These are phyloP conservation scores for Ecdyonurus torrentis DNA, from an alignment of 2,888 invertebrate genomes.

Conservation along the genomic window DNA sequence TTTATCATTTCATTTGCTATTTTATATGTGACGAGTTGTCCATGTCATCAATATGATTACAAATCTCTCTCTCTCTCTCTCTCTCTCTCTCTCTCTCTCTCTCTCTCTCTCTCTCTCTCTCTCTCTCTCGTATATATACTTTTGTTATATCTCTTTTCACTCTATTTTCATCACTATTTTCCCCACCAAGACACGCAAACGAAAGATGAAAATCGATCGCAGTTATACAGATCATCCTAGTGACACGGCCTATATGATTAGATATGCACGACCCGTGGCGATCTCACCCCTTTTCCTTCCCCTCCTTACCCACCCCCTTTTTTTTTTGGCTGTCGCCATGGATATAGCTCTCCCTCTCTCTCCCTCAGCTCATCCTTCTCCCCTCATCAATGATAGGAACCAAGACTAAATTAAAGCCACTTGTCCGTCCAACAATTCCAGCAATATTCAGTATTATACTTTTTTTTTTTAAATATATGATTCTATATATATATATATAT, in stretches of 20 bases:
- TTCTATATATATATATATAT: no score
- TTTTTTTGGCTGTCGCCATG: neutral
- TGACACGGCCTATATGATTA: neutral
- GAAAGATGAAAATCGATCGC: neutral
- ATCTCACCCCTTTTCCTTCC: neutral
- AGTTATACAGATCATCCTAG: neutral
- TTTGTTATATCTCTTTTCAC: neutral
- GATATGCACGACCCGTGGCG: neutral
- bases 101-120: no score
- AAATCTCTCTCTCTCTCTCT: no score
- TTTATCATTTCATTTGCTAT: no score
- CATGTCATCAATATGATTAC: no score
- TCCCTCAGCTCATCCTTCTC: neutral
- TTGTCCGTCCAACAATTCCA: neutral
- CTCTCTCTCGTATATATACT: no score
- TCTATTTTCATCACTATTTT: neutral
- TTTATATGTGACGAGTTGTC: no score
- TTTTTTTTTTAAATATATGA: no score
- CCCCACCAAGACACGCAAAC: neutral
- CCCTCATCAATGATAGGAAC: no score
- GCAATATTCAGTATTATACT: neutral
- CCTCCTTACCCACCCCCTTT: neutral
- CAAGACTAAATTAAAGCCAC: neutral
- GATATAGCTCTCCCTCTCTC: neutral
- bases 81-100: no score